These are phyloP conservation scores for Macrosteles quadrilineatus DNA, from an alignment of 1,140 invertebrate species.

Conservation along the genomic window DNA sequence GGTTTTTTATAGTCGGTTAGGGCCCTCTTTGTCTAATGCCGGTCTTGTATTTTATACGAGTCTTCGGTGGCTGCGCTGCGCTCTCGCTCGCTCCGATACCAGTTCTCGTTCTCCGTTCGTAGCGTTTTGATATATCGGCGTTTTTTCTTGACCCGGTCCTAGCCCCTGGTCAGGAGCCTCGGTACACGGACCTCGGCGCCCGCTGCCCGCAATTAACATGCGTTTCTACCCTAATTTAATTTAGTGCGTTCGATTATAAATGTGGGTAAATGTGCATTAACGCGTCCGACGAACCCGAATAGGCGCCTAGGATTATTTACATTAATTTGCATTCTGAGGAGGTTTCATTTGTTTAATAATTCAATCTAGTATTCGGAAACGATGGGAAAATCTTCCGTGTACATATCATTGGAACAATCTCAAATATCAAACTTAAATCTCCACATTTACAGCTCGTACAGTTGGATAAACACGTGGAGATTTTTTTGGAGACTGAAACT, in stretches of 20 bases:
- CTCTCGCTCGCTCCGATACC: constrained; percentile 7
- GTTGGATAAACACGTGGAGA: too few species aligned
- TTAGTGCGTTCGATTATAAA: neutral
- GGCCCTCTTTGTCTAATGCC: constrained; percentile 26
- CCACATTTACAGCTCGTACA: too few species aligned
- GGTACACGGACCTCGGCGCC: neutral
- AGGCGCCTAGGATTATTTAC: neutral
- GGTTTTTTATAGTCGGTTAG: constrained; percentile 30
- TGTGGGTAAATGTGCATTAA: neutral
- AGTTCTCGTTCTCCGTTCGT: constrained; percentile 10
- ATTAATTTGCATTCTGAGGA: neutral
- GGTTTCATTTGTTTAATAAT: neutral
- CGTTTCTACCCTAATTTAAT: constrained; percentile 1
- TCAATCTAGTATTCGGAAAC: too few species aligned
- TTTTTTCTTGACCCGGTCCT: neutral
- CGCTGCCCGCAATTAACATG: neutral
- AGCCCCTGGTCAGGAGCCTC: too few species aligned
- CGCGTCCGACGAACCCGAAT: neutral
- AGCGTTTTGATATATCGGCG: constrained; percentile 28
- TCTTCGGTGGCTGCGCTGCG: too few species aligned
- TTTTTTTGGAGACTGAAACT: too few species aligned
- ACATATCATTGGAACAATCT: too few species aligned
- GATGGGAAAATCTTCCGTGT: too few species aligned
- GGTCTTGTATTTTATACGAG: constrained; percentile 30
- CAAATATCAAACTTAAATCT: too few species aligned